phyloP scores from a whole-genome alignment of 2,888 invertebrate species.

The Apamea crenata region DNA sequence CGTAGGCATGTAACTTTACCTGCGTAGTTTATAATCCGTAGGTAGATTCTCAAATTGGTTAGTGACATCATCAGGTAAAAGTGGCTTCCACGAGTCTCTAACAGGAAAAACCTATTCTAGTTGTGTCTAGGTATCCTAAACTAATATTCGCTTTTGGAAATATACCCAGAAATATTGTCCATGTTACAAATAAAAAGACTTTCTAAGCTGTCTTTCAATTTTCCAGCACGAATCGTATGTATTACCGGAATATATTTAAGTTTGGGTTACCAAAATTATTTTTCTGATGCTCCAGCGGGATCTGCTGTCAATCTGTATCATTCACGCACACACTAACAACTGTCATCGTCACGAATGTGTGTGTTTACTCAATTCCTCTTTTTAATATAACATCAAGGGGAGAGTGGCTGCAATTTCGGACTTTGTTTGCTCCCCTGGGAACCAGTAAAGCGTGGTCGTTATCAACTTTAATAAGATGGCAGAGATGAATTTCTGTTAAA shows the following conservation, averaged over 20 bases:
- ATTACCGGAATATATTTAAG: not conserved
- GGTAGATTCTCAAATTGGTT: not conserved
- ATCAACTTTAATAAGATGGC: constrained; percentile 39
- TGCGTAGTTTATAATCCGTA: not conserved
- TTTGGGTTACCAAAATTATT: not conserved
- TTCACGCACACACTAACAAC: not conserved
- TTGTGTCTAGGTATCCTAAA: not conserved
- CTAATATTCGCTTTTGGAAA: not conserved
- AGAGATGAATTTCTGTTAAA: not conserved
- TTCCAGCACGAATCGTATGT: not conserved
- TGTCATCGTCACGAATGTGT: constrained; percentile 13
- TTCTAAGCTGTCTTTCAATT: not conserved
- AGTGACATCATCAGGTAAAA: constrained; percentile 33
- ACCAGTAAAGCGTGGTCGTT: constrained; percentile 41
- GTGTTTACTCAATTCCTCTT: constrained; percentile 45
- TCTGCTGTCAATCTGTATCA: constrained; percentile 25
- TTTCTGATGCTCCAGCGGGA: not conserved
- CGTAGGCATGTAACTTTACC: not conserved
- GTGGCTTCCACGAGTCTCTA: not conserved
- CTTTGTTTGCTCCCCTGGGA: constrained; percentile 41
- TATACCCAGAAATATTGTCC: not conserved
- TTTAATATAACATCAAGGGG: constrained; percentile 51
- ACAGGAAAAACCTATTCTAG: constrained; percentile 3
- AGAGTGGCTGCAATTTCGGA: constrained; percentile 33
- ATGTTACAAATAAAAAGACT: not conserved